These are phyloP conservation scores for Montipora capitata DNA, from an alignment of 92 coral and sea anemone genomes.

Conservation along the genomic window DNA sequence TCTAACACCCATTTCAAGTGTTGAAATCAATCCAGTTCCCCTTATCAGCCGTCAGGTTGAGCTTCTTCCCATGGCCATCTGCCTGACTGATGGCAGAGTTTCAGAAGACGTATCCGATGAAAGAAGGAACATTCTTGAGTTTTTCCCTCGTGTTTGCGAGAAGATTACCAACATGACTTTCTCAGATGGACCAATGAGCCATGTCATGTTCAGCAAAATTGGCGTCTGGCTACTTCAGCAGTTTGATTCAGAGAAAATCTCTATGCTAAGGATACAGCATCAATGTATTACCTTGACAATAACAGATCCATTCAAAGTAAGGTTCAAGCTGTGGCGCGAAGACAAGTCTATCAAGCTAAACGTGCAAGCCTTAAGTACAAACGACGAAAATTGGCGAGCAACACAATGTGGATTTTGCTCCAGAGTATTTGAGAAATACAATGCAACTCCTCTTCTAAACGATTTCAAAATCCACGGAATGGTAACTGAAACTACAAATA, in stretches of 20 bases:
- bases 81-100: background rate
- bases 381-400: no score
- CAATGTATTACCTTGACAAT: background rate
- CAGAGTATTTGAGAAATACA: no score
- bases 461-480: no score
- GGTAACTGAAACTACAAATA: no score
- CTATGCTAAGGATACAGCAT: background rate
- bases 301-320: background rate
- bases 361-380: background rate
- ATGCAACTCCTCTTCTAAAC: no score
- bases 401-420: no score
- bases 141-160: background rate
- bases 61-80: slow-evolving; percentile 32
- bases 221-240: slow-evolving; percentile 1
- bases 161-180: background rate
- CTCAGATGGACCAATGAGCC: background rate
- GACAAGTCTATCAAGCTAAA: background rate
- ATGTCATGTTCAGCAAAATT: slow-evolving; percentile 6
- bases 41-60: background rate
- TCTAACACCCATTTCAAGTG: background rate
- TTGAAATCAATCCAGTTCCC: background rate
- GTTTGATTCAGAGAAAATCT: background rate
- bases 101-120: background rate
- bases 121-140: background rate
- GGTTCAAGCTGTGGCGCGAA: background rate